These are phyloP conservation scores for Pseudochromis fuscus DNA, from an alignment of 2,797 vertebrate species.

Conservation along the genomic window DNA sequence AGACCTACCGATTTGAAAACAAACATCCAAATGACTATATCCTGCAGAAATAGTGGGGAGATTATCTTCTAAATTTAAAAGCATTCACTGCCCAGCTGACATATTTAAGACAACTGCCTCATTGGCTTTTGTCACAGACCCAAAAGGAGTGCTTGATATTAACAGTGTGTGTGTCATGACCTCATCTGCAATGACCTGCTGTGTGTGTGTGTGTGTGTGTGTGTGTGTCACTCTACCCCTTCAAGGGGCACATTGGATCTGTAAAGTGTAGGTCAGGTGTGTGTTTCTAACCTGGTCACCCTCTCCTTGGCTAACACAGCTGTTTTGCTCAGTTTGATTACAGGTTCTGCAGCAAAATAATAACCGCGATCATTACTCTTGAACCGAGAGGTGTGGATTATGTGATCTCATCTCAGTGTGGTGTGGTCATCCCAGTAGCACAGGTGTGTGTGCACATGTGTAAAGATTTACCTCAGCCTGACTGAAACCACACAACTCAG, in stretches of 20 bases:
- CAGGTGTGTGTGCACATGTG: slow-evolving; percentile 48
- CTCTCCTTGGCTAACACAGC: slow-evolving; percentile 66
- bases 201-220: slow-evolving; percentile 58
- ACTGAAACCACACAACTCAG: slow-evolving; percentile 53
- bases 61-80: slow-evolving; percentile 27
- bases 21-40: slow-evolving; percentile 51
- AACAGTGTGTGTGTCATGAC: slow-evolving; percentile 59
- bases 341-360: slow-evolving; percentile 54
- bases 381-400: slow-evolving; percentile 51
- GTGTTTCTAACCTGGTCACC: slow-evolving; percentile 52
- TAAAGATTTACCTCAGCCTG: slow-evolving; percentile 33
- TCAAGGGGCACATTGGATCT: slow-evolving; percentile 47
- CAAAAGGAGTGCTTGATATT: slow-evolving; percentile 33
- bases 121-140: slow-evolving; percentile 17
- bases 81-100: background rate
- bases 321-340: slow-evolving; percentile 75
- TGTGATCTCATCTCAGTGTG: slow-evolving; percentile 63
- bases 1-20: slow-evolving; percentile 52
- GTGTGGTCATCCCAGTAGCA: slow-evolving; percentile 58
- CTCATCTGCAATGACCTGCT: slow-evolving; percentile 69
- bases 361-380: slow-evolving; percentile 43
- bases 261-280: slow-evolving; percentile 56
- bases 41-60: slow-evolving; percentile 11
- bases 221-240: slow-evolving; percentile 68
- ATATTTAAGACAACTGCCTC: slow-evolving; percentile 25